Evolutionary conservation across 1,140 invertebrate genomes (phyloP).

Genomic region (Zaprionus vittiger): DNA sequence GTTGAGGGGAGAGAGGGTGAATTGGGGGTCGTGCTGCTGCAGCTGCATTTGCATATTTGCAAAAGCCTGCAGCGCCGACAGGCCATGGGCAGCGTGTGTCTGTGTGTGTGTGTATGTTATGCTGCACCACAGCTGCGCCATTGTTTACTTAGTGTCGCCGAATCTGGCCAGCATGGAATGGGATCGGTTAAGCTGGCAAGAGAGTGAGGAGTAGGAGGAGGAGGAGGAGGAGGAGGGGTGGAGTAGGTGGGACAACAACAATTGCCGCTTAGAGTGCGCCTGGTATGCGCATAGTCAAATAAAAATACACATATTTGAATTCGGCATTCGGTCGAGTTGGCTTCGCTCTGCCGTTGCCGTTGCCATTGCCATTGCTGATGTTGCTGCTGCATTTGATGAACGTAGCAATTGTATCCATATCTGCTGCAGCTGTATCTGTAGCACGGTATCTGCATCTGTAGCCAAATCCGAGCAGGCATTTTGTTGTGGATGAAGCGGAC

Average conservation of each 20-base stretch:
- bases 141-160: conserved; percentile 80
- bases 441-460: conserved; percentile 13
- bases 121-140: conserved; percentile 72
- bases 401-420: conserved; percentile 44
- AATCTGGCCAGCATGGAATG: conserved; percentile 61
- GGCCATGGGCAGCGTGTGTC: conserved; percentile 22
- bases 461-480: conserved; percentile 51
- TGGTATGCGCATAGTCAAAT: conserved; percentile 48
- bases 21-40: not conserved
- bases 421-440: conserved; percentile 6
- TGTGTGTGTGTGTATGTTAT: conserved; percentile 49
- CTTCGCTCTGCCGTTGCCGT: conserved; percentile 17
- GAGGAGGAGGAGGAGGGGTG: not conserved
- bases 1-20: not conserved
- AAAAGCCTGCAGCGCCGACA: conserved; percentile 54
- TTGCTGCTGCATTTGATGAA: conserved; percentile 64
- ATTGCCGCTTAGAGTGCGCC: conserved; percentile 41
- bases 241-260: conserved; percentile 13
- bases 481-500: conserved; percentile 61
- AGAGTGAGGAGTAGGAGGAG: not conserved
- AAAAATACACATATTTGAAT: conserved; percentile 72
- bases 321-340: conserved; percentile 40
- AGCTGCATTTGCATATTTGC: conserved; percentile 73
- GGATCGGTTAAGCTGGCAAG: conserved; percentile 11
- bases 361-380: not conserved